Evolutionary conservation across 2,113 vertebrate species (phyloP), one percentile per base, ranked within the genome.

Genomic region (Vanacampus margaritifer): DNA sequence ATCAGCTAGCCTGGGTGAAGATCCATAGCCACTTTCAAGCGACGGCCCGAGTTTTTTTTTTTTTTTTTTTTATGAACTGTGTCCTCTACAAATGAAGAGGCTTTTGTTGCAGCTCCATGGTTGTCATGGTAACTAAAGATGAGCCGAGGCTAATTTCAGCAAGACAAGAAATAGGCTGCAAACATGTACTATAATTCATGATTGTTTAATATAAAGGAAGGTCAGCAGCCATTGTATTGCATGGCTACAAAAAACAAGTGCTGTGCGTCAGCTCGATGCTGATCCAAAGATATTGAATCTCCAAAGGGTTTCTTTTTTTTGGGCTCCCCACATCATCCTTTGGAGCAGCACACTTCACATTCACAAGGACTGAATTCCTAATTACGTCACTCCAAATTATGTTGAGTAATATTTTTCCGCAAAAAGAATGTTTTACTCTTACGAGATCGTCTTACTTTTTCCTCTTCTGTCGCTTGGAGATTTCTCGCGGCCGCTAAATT

Each of bases 391-490:
- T 21, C 56, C 54, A 39, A 69, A 65, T 2, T 23, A 3, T 51
- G 48, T 51, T 1, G 48, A n/a, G n/a, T 51, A 3, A n/a, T 23
- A 23, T 51, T 51, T 51, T 32, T 26, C 50, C 21, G 21, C 11
- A 37, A 28, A 70, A 24, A 45, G 16, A 57, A 68, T 57, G 1
- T 0, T 4, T 36, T 35, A 21, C 32, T 58, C 21, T 2, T 17
- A 19, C 14, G 7, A 58, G 16, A 36, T 21, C 26, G 32, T 10
- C 17, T 28, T 28, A 36, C 32, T 35, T 58, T 32, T 32, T 32
- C 28, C 32, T 53, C 50, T n/a, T 54, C 70, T 68, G 45, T 72
- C 58, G 41, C 73, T 54, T 64, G 51, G 68, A 56, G 58, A 75
- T 67, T 16, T 51, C 51, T 45, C 58, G 16, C 65, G 63, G 67